Percentiles rank a stretch among this genome's conserved stretches.
Evolutionary conservation across 2,113 vertebrate species (phyloP).

Genomic region (Austrofundulus limnaeus): DNA sequence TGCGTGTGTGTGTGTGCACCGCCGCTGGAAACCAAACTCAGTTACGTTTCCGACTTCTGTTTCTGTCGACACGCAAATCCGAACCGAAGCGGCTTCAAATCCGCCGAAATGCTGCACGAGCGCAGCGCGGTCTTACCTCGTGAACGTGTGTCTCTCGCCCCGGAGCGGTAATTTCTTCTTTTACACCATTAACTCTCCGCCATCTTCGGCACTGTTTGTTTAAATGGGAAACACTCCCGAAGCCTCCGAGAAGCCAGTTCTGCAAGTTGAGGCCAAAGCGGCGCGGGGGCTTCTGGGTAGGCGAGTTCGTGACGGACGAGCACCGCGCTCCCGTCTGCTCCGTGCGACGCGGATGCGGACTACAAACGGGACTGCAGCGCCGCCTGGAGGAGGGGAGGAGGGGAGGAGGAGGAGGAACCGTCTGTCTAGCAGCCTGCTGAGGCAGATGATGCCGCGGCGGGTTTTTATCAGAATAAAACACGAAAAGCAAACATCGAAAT

Average conservation of each 20-base stretch:
- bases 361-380: conserved; percentile 69
- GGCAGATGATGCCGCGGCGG: conserved; percentile 51
- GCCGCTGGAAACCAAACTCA: conserved; percentile 55
- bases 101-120: neutral
- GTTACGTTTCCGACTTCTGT: conserved; percentile 50
- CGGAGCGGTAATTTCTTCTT: conserved; percentile 73
- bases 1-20: conserved; percentile 55
- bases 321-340: neutral
- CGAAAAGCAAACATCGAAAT: conserved; percentile 29
- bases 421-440: conserved; percentile 65
- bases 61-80: conserved; percentile 33
- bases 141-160: conserved; percentile 36
- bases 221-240: conserved; percentile 84
- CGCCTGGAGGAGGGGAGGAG: conserved; percentile 20
- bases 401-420: conserved; percentile 26
- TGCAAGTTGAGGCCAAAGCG: conserved; percentile 66
- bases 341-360: conserved; percentile 56
- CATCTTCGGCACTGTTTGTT: conserved; percentile 85
- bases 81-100: conserved; percentile 45
- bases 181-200: conserved; percentile 82
- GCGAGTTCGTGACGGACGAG: conserved; percentile 34
- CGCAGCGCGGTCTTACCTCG: conserved; percentile 56
- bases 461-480: conserved; percentile 45
- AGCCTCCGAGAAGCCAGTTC: conserved; percentile 78
- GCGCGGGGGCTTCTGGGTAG: conserved; percentile 70